These are phyloP conservation scores for Gymnoscopelus microlampas DNA, from an alignment of 2,797 vertebrate species.

Conservation along the genomic window DNA sequence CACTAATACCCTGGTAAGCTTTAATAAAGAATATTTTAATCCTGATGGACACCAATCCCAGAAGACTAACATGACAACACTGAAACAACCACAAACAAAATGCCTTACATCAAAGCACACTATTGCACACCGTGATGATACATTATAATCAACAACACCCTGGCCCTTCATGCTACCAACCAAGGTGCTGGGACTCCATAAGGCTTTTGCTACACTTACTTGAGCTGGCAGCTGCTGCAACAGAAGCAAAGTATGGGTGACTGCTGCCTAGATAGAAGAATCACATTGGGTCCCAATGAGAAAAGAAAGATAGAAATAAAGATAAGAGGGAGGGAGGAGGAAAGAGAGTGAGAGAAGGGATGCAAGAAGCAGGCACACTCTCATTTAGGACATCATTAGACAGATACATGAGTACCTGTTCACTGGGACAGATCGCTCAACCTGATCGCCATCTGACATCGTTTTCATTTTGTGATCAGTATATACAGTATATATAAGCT, in stretches of 20 bases:
- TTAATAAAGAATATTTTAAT: constrained; percentile 24
- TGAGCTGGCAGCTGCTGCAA: constrained; percentile 80
- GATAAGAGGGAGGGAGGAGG: neutral
- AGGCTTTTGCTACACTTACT: constrained; percentile 83
- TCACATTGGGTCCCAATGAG: constrained; percentile 60
- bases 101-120: constrained; percentile 4
- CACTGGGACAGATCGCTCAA: constrained; percentile 43
- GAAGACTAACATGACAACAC: neutral
- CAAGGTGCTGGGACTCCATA: neutral
- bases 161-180: constrained; percentile 29
- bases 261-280: constrained; percentile 83
- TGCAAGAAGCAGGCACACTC: constrained; percentile 44
- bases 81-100: neutral
- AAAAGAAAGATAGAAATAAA: constrained; percentile 45
- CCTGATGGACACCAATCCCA: constrained; percentile 24
- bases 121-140: neutral
- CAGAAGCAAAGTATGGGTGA: constrained; percentile 87
- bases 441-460: constrained; percentile 50
- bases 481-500: constrained; percentile 44
- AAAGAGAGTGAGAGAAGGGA: neutral
- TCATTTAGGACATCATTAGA: constrained; percentile 57
- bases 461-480: constrained; percentile 57
- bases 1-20: neutral
- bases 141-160: constrained; percentile 22
- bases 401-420: constrained; percentile 23